Conservation (phyloP, 2,113 vertebrate genomes). For the Lathamus discolor region DNA sequence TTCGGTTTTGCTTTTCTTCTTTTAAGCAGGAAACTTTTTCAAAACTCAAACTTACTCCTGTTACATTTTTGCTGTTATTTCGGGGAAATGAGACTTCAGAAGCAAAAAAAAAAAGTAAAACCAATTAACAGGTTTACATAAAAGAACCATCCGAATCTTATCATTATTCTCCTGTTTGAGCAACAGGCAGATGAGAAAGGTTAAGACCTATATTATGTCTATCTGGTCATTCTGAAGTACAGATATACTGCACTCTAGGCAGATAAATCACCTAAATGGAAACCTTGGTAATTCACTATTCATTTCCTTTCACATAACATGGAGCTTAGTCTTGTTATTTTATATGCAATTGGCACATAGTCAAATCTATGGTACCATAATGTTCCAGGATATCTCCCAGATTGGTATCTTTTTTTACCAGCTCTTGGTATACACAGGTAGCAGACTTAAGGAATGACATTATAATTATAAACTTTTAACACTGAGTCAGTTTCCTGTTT, state of each 20-base stretch:
- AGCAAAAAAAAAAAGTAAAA: background rate
- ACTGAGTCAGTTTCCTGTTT: background rate
- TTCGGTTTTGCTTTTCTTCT: background rate
- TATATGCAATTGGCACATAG: fast-evolving
- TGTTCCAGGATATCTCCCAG: background rate
- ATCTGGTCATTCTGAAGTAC: background rate
- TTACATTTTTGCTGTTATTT: background rate
- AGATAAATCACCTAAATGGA: background rate
- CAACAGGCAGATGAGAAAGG: background rate
- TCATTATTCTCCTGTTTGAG: background rate
- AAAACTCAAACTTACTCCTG: background rate
- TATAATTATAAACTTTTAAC: background rate
- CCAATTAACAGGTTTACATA: background rate
- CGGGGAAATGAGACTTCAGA: background rate
- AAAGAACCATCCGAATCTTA: background rate
- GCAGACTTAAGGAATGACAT: background rate
- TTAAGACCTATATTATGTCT: background rate
- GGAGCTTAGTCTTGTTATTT: background rate
- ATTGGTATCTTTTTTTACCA: background rate
- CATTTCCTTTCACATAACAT: background rate
- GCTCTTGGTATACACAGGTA: fast-evolving
- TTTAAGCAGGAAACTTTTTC: background rate
- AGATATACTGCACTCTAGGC: background rate
- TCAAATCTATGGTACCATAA: background rate
- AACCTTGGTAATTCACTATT: background rate